Base-by-base conservation (phyloP, 2,113 vertebrate genomes). In the Saccopteryx bilineata region DNA sequence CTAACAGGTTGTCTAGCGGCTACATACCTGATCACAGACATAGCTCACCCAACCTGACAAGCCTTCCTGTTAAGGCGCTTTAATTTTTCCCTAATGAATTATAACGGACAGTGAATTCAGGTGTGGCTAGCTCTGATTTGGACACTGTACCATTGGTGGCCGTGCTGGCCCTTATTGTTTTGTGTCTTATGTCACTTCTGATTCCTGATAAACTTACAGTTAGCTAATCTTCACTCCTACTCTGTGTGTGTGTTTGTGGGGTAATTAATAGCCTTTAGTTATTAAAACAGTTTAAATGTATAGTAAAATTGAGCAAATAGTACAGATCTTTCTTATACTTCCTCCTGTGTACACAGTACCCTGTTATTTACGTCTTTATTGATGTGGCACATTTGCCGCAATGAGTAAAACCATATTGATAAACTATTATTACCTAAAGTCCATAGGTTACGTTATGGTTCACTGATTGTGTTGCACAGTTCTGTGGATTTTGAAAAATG, bases 281-380 rank as follows among this genome's bases (percentile, higher is more conserved):
- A 80, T 80, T 87, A 80, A 9, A 72, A 81, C 18, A 93, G 76
- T 88, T 93, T 81, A 71, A 15, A 69, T 71, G 80, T 61, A 80
- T 21, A 52, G 14, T 63, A 18, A 60, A 80, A 33, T 31, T 28
- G 54, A 87, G 48, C 19, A 61, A 18, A 23, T 93, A 83, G 24
- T 39, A 50, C 65, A 88, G 46, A 39, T 39, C 54, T 93, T 58
- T 48, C n/a, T 46, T 61, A 39, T 72, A 46, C 31, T 26, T 50
- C 65, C 63, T 33, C 1, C 23, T 54, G 39, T 2, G 15, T 66
- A 90, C 60, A 24, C 19, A 46, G 15, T 83, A 6, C 14, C 56
- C 31, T 52, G 48, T 71, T 61, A 54, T 39, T 91, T 71, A 60
- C 46, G 50, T 71, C 31, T 80, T 63, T 66, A 56, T 84, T 80